Conservation (phyloP, 2,888 invertebrate species). For the Blastobasis lacticolella region DNA sequence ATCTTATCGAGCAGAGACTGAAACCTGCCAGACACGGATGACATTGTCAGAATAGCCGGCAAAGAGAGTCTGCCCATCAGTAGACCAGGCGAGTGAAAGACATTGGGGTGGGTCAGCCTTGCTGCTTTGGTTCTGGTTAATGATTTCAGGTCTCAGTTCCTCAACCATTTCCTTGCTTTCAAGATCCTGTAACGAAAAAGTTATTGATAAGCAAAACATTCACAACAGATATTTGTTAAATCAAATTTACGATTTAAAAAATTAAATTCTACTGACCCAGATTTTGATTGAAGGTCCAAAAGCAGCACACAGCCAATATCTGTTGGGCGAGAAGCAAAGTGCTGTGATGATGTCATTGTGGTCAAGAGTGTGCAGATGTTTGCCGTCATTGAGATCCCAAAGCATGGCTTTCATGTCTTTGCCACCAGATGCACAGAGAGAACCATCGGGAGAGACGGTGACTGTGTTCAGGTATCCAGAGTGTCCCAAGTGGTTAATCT, state of each 20-base stretch:
- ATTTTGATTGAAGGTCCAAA: slow-evolving; percentile 98
- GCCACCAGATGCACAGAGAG: slow-evolving; percentile 99
- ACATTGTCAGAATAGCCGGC: slow-evolving; percentile 99
- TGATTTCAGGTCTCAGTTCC: slow-evolving; percentile 97
- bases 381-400: slow-evolving; percentile 99
- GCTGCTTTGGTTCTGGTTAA: slow-evolving; percentile 76
- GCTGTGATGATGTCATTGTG: slow-evolving; percentile 99
- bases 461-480: slow-evolving; percentile 98
- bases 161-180: slow-evolving; percentile 99
- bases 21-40: slow-evolving; percentile 99
- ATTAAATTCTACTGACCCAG: slow-evolving; percentile 82
- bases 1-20: slow-evolving; percentile 83
- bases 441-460: slow-evolving; percentile 99
- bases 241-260: no score
- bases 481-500: slow-evolving; percentile 98
- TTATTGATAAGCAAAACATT: background rate
- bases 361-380: slow-evolving; percentile 98
- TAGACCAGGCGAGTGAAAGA: slow-evolving; percentile 98
- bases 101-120: slow-evolving; percentile 97
- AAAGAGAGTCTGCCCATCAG: slow-evolving; percentile 98
- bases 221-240: no score
- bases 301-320: slow-evolving; percentile 99
- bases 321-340: slow-evolving; percentile 98
- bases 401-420: slow-evolving; percentile 99
- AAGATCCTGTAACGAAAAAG: slow-evolving; percentile 80